Evolutionary conservation across 2,113 vertebrate species (phyloP), one percentile per base, ranked within the genome.

Genomic region (Caretta caretta): DNA sequence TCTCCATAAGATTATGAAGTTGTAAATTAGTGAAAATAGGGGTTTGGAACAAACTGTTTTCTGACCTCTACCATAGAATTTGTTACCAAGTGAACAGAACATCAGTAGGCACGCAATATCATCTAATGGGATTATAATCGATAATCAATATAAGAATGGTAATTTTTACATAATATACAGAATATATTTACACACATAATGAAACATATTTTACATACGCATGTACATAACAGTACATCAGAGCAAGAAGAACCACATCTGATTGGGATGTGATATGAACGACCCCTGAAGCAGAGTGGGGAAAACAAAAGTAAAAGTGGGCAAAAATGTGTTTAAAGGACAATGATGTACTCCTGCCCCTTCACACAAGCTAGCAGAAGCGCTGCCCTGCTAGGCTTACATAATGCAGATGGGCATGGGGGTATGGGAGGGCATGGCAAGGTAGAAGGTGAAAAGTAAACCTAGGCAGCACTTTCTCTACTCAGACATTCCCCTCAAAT

Each of bases 291-390:
- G 96, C 54, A 35, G 35, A 62, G 57, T 83, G 90, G 59, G 69
- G 86, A 46, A 90, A 95, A 89, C 69, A 94, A 93, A 97, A 95
- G 81, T 90, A 93, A 95, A 92, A 90, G 76, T 79, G 95, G 82
- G 24, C 93, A 86, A 83, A 80, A 86, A 95, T 78, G 92, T 93
- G 96, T 48, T 88, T 82, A 78, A 76, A 95, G 97, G 97, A 93
- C 85, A 96, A 96, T 53, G 7, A 80, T 78, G 95, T 96, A 96
- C 89, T 97, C 90, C 95, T 93, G 19, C 79, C 81, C 91, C 93
- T 51, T 95, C 94, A 83, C 86, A 91, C 62, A 65, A 96, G 87
- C 2, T 1, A 96, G 65, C 49, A 92, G 79, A 94, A 95, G 93
- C 6, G 8, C 29, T 62, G 62, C 51, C 92, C 8, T 46, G 38